phyloP scores from a whole-genome alignment of 2,888 invertebrate species.

The Dolichopus griseipennis region DNA sequence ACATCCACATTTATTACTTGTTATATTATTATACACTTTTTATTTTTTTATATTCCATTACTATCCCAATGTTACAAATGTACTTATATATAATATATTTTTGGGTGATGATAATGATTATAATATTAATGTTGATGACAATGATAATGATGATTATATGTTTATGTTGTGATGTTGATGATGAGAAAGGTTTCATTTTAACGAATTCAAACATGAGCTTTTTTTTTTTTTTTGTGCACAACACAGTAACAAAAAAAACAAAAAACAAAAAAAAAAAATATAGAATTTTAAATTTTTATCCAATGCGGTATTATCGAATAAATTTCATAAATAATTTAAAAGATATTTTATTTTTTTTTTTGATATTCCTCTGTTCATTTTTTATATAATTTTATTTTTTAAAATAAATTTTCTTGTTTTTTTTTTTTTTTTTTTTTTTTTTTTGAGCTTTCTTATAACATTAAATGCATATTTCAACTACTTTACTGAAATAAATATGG shows the following conservation, averaged over 20 bases:
- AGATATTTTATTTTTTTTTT: background rate
- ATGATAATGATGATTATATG: no score
- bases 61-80: no score
- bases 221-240: no score
- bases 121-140: no score
- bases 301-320: conserved; percentile 6
- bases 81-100: no score
- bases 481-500: conserved; percentile 4
- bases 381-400: background rate
- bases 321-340: conserved; percentile 3
- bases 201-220: conserved; percentile 1
- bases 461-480: conserved; percentile 3
- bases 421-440: background rate
- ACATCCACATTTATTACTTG: no score
- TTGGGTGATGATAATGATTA: no score
- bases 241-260: no score
- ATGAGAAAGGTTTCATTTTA: background rate
- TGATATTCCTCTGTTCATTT: background rate
- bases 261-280: background rate
- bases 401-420: background rate
- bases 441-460: background rate
- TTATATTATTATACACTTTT: no score
- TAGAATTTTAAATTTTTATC: conserved; percentile 4
- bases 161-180: background rate
- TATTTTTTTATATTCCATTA: no score